Percentiles rank a stretch among this genome's conserved stretches.
Conservation (phyloP, 2,888 invertebrate species). For the Slavum lentiscoides region DNA sequence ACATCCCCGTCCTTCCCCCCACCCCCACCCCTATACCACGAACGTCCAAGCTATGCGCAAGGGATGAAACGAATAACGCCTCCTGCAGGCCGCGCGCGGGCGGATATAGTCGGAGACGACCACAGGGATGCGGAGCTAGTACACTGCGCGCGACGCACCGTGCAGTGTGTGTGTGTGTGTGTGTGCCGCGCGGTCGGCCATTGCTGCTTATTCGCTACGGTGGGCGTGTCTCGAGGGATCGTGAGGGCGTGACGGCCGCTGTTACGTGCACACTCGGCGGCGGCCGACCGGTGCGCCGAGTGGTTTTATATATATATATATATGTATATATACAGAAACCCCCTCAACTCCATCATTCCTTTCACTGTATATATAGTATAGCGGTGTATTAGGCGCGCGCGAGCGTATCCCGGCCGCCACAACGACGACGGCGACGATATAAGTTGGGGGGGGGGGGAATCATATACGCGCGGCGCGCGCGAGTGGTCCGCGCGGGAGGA, state of each 20-base stretch:
- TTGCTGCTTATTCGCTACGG: constrained; percentile 26
- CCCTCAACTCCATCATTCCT: too few species aligned
- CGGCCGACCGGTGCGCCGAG: background rate
- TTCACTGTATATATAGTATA: too few species aligned
- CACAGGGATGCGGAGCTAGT: too few species aligned
- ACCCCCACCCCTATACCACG: too few species aligned
- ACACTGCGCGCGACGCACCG: too few species aligned
- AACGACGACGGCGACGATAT: constrained; percentile 10
- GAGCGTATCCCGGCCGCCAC: background rate
- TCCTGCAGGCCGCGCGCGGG: background rate
- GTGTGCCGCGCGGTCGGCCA: constrained; percentile 26
- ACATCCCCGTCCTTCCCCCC: constrained; percentile 2
- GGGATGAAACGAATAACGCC: constrained; percentile 14
- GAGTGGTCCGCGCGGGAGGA: background rate
- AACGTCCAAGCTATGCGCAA: background rate
- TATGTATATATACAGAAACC: too few species aligned
- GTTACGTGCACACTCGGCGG: too few species aligned
- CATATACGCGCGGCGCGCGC: background rate
- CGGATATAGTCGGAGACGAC: too few species aligned
- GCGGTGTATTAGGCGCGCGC: too few species aligned
- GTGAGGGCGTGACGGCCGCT: constrained; percentile 26
- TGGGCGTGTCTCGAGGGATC: constrained; percentile 42
- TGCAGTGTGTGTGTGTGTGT: too few species aligned
- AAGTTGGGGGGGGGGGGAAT: background rate
- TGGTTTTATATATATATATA: background rate